phyloP scores from a whole-genome alignment of 53 echinoderm and acorn worm genomes.

The Crossaster papposus region DNA sequence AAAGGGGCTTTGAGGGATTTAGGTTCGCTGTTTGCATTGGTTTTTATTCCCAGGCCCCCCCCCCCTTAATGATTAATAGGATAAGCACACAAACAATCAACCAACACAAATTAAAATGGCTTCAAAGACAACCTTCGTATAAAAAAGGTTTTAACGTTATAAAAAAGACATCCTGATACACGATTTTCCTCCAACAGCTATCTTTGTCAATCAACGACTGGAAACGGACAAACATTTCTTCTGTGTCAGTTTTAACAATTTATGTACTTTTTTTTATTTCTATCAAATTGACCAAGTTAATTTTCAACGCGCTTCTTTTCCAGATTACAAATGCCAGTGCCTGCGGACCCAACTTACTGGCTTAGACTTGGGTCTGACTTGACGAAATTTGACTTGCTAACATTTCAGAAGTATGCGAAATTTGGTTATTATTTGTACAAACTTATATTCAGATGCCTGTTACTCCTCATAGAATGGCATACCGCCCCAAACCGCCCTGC shows the following conservation, averaged over 20 bases:
- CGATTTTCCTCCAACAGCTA: neutral
- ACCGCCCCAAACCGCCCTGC: no score
- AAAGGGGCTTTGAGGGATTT: slow-evolving; percentile 45
- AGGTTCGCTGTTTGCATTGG: neutral
- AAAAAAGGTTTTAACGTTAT: neutral
- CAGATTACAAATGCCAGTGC: no score
- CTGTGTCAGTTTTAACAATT: neutral
- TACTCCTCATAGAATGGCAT: no score
- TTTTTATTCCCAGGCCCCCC: slow-evolving; percentile 5
- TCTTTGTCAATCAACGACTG: neutral
- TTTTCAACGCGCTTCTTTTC: no score
- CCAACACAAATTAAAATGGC: slow-evolving; percentile 32
- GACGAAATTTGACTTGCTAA: no score
- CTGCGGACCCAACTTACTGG: no score
- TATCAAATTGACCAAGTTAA: no score
- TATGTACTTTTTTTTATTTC: no score
- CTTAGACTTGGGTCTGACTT: no score
- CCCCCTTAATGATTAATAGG: slow-evolving; percentile 24
- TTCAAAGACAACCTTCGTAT: neutral
- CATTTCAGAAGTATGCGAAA: no score
- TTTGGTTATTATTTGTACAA: no score
- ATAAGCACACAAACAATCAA: slow-evolving; percentile 51
- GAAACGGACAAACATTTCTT: neutral
- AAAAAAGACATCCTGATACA: neutral
- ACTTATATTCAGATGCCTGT: no score